Base-by-base conservation (phyloP, 2,888 invertebrate species). In the Epinotia brunnichana region DNA sequence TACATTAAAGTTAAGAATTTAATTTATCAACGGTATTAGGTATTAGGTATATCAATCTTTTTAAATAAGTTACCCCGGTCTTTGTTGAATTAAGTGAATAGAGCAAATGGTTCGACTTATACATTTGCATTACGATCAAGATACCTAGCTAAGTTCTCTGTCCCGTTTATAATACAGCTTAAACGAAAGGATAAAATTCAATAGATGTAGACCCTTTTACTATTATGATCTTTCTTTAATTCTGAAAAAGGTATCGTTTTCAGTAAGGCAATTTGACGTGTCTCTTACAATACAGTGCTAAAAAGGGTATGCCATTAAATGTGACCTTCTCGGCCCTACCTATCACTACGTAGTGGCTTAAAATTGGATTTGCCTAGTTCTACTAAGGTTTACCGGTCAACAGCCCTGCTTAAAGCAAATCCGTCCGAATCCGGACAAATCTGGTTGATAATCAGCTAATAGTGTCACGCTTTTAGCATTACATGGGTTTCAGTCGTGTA, bases 351-450 rank as follows among this genome's bases (percentile, higher is more conserved):
- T 29, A 44, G 53, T 61, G 1, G n/a, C 35, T 56, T 44, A n/a
- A 54, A 71, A 71, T 48, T 56, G 67, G 67, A 61, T 67, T 70
- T 44, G n/a, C 41, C 66, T 21, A 60, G 41, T 54, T 66, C 66
- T 29, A 59, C 17, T 60, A 71, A 72, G 61, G 67, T 61, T 67
- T 72, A 62, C 61, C 72, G 72, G 72, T 72, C 61, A 48, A 48
- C 35, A 44, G 21, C 48, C 72, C 61, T 72, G 60, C 53, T 66
- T 56, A 72, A 35, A 56, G 29, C n/a, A 67, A 61, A 72, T 56
- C 67, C 61, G 2, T 7, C 48, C 41, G 44, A 72, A 72, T 72
- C 72, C 72, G 48, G 17, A 35, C 66, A 60, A 70, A 71, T 66
- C 72, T 48, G 61, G 67, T 67, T 67, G 48, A 62, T 72, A 61